Evolutionary conservation across 2,797 vertebrate species (phyloP), one percentile per base, ranked within the genome.

Genomic region (Microctenopoma lineatum): DNA sequence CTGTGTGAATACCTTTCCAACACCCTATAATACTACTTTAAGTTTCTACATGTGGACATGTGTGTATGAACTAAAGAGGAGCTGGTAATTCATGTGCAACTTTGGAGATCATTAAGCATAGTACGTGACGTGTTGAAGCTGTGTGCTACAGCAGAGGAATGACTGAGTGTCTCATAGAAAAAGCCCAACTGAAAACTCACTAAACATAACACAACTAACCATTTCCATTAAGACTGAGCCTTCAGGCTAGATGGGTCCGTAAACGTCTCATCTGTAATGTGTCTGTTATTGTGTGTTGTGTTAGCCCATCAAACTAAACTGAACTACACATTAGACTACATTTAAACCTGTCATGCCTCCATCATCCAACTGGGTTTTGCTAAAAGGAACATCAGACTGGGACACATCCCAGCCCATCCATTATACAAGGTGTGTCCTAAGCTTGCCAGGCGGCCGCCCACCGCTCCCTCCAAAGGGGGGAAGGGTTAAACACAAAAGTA

Each of bases 141-240:
- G 13, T 41, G 39, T 41, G 39, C 39, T 41, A 41, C 3, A 5
- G 14, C 14, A 5, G 42, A 14, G 13, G 14, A 70, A 29, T 11
- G 29, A 52, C 50, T 63, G 10, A 36, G 36, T 36, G 36, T 38
- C 27, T 45, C 68, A 1, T 27, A 71, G 29, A 12, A 39, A 61
- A 34, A 51, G 52, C 15, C 25, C 2, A 39, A 60, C 7, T 66
- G 10, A 36, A 63, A 50, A 73, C 5, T 60, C 59, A 66, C 15
- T 39, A 47, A 59, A 51, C 11, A 46, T 68, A 70, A 75, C 60
- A 70, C 41, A 62, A 66, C 60, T 57, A 61, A 74, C 27, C 47
- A 16, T 67, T 66, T 67, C 54, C 51, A 67, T 66, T 63, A 69
- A 73, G 73, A 81, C 66, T 63, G 51, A 42, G 48, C 59, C 21